Evolutionary conservation across 2,888 invertebrate genomes (phyloP).

Genomic region (Sympetrum striolatum): DNA sequence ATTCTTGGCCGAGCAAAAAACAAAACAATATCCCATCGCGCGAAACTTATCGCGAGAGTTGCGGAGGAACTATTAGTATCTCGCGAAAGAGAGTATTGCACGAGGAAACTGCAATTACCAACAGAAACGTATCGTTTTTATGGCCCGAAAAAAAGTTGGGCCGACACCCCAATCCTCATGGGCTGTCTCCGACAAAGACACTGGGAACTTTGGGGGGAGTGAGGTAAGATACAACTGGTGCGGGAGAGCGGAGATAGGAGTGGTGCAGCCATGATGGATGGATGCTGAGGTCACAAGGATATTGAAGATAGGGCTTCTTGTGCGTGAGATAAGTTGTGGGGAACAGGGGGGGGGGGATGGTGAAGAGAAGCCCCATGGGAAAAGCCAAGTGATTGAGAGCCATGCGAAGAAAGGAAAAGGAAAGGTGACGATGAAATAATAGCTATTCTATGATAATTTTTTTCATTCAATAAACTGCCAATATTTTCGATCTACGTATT

Average conservation of each 20-base stretch:
- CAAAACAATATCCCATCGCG: too few relatives aligned
- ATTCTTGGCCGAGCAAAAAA: too few relatives aligned
- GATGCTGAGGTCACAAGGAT: background rate
- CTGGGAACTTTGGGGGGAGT: background rate
- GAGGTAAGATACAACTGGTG: background rate
- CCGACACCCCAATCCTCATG: background rate
- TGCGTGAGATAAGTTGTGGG: background rate
- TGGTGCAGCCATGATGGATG: background rate
- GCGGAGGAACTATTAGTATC: background rate
- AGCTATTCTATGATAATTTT: background rate
- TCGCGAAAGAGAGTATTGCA: background rate
- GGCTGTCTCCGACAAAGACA: background rate
- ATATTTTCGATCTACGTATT: too few relatives aligned
- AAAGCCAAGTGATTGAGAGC: background rate
- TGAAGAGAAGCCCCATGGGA: background rate
- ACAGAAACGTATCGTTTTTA: background rate
- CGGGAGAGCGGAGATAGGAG: background rate
- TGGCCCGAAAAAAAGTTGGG: background rate
- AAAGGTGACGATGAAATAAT: background rate
- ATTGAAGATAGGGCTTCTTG: background rate
- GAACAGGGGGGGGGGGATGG: background rate
- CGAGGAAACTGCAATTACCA: background rate
- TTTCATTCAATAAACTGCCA: background rate
- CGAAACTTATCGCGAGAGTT: too few relatives aligned
- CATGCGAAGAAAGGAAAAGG: background rate